Evolutionary conservation across 2,113 vertebrate species (phyloP).

Genomic region (Marmota flaviventris): DNA sequence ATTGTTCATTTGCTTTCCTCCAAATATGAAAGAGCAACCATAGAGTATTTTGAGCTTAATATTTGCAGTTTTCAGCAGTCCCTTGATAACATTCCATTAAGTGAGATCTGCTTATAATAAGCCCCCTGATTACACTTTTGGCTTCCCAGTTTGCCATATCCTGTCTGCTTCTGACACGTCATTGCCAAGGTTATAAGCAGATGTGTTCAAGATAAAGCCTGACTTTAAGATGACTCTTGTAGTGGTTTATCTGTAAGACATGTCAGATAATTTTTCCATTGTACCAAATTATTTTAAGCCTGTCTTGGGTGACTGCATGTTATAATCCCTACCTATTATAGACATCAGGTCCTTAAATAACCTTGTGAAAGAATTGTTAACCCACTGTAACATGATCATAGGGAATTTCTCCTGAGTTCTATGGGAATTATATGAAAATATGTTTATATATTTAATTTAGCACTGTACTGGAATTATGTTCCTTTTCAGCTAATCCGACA

Average conservation of each 20-base stretch:
- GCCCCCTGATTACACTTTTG: slow-evolving; percentile 28
- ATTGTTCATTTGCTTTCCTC: background rate
- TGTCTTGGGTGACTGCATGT: slow-evolving; percentile 66
- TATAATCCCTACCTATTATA: slow-evolving; percentile 62
- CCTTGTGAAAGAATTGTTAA: slow-evolving; percentile 38
- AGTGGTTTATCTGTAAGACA: slow-evolving; percentile 70
- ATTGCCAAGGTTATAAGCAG: slow-evolving; percentile 62
- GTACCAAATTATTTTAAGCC: slow-evolving; percentile 71
- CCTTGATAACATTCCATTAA: slow-evolving; percentile 64
- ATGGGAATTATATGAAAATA: background rate
- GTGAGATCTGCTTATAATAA: slow-evolving; percentile 71
- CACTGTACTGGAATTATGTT: background rate
- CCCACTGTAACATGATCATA: background rate
- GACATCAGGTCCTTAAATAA: slow-evolving; percentile 68
- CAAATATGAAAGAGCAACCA: slow-evolving; percentile 19
- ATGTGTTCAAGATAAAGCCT: slow-evolving; percentile 76
- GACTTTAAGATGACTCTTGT: slow-evolving; percentile 71
- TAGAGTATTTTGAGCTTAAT: background rate
- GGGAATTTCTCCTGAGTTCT: slow-evolving; percentile 20
- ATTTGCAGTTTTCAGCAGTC: slow-evolving; percentile 61
- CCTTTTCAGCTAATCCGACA: background rate
- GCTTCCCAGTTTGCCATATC: slow-evolving; percentile 59
- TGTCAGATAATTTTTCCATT: slow-evolving; percentile 71
- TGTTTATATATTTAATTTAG: background rate
- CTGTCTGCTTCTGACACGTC: slow-evolving; percentile 66